These are phyloP conservation scores for Acanthurus lineatus DNA, from an alignment of 2,797 vertebrate species.

Conservation along the genomic window DNA sequence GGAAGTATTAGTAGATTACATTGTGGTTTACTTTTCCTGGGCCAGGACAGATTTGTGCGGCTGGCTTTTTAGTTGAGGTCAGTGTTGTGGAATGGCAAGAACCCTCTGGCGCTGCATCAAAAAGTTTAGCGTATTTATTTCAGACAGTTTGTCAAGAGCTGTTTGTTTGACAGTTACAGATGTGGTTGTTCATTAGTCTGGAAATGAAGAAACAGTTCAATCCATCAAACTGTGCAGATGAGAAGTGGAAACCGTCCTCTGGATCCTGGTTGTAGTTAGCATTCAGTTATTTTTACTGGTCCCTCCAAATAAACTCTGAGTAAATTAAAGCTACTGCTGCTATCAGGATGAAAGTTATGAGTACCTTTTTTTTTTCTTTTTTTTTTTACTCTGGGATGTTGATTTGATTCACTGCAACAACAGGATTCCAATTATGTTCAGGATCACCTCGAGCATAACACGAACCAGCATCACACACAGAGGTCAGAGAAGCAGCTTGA, in stretches of 20 bases:
- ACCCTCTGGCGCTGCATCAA: constrained; percentile 15
- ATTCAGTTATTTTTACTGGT: constrained; percentile 10
- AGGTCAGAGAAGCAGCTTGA: constrained; percentile 38
- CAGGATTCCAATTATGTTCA: constrained; percentile 61
- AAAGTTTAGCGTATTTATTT: constrained; percentile 16
- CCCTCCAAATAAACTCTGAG: constrained; percentile 38
- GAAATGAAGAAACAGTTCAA: constrained; percentile 28
- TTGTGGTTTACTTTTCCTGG: constrained; percentile 65
- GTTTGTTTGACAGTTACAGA: constrained; percentile 40
- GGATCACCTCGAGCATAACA: constrained; percentile 13
- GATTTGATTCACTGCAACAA: constrained; percentile 62
- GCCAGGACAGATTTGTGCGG: constrained; percentile 56
- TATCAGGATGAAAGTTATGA: constrained; percentile 1
- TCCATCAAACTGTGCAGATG: constrained; percentile 24
- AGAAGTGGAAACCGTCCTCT: constrained; percentile 37
- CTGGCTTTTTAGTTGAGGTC: constrained; percentile 52
- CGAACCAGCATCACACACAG: constrained; percentile 29
- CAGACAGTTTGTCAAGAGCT: constrained; percentile 36
- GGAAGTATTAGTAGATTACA: constrained; percentile 71
- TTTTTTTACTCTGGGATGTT: constrained; percentile 35
- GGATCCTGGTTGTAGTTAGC: constrained; percentile 31
- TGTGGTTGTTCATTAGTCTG: constrained; percentile 42
- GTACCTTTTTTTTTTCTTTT: constrained; percentile 16
- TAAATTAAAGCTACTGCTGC: constrained; percentile 10
- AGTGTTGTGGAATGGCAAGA: constrained; percentile 29